These are phyloP conservation scores for Haemorhous mexicanus DNA, from an alignment of 2,113 vertebrate genomes.

Conservation along the genomic window DNA sequence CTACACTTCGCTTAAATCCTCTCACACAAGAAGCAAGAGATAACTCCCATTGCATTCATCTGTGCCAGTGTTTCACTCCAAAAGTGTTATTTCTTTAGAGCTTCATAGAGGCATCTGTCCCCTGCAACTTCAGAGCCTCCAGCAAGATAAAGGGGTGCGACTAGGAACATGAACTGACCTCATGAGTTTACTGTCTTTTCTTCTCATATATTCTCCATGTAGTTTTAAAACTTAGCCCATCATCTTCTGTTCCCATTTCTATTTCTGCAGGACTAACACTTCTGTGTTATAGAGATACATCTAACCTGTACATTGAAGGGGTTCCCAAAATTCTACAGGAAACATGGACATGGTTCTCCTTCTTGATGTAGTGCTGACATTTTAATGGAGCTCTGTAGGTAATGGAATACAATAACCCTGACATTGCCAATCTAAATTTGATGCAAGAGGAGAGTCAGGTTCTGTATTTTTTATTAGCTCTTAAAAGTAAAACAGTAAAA, in stretches of 20 bases:
- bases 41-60: background rate
- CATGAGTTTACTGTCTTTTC: background rate
- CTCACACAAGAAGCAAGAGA: background rate
- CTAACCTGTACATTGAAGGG: background rate
- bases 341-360: background rate
- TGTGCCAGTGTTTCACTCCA: background rate
- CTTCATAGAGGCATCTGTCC: background rate
- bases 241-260: background rate
- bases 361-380: background rate
- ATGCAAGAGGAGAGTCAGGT: background rate
- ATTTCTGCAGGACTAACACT: background rate
- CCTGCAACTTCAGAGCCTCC: background rate
- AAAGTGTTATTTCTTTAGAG: background rate
- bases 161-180: background rate
- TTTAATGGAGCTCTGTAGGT: background rate
- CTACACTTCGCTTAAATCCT: background rate
- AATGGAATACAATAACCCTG: background rate
- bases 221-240: background rate
- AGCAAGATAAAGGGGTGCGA: background rate
- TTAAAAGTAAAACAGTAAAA: constrained; percentile 25
- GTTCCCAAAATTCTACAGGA: background rate
- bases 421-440: background rate
- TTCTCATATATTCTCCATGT: background rate
- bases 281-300: background rate
- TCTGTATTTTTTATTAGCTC: constrained; percentile 40